Percentiles rank a stretch among this genome's conserved stretches.
phyloP scores from a whole-genome alignment of 2,113 vertebrate species.

The Lepisosteus oculatus region DNA sequence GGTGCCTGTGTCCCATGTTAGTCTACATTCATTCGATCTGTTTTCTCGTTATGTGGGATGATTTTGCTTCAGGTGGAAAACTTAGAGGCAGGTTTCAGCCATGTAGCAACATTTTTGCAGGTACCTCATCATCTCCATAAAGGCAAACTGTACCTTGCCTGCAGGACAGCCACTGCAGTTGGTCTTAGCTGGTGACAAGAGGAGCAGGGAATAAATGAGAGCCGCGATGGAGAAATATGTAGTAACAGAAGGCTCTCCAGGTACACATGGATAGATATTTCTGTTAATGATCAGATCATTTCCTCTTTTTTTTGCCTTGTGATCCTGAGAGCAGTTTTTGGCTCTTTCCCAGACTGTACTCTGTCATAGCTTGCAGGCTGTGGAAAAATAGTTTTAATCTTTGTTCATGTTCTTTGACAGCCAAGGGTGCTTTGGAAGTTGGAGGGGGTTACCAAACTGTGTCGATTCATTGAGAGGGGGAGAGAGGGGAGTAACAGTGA shows the following conservation, averaged over 20 bases:
- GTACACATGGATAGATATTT: neutral
- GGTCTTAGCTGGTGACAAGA: neutral
- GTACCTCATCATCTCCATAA: neutral
- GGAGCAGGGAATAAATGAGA: neutral
- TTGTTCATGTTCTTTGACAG: neutral
- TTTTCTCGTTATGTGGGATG: too few species aligned
- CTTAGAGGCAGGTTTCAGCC: too few species aligned
- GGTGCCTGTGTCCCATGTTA: too few species aligned
- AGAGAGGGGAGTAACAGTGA: neutral
- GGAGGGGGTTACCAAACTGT: neutral
- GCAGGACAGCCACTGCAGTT: neutral
- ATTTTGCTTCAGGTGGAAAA: too few species aligned
- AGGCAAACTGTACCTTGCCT: neutral
- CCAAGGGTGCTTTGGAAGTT: neutral
- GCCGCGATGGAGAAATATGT: neutral
- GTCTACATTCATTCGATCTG: too few species aligned
- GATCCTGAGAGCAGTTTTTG: neutral
- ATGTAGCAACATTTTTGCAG: neutral
- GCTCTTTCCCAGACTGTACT: neutral
- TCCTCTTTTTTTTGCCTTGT: neutral
- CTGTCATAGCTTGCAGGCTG: neutral
- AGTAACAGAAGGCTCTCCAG: slow-evolving; percentile 12
- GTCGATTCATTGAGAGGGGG: too few species aligned
- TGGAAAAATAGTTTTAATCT: neutral
- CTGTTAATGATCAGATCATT: neutral